Conservation (phyloP, 2,797 vertebrate species). For the Corythornis leucogaster region DNA sequence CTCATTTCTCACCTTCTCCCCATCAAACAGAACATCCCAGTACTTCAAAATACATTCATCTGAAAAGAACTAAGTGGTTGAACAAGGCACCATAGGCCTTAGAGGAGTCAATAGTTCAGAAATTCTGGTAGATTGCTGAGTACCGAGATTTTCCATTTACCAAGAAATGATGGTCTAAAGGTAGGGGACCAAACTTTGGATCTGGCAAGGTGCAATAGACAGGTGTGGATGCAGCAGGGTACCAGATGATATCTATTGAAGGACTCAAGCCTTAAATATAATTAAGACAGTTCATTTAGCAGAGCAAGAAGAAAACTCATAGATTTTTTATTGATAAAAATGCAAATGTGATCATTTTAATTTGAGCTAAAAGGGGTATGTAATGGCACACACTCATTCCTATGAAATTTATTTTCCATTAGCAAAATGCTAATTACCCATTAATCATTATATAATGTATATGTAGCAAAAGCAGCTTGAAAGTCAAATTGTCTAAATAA, state of each 20-base stretch:
- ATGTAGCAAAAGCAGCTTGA: conserved; percentile 4
- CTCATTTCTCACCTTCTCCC: conserved; percentile 23
- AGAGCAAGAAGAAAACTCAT: neutral
- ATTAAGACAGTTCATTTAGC: neutral
- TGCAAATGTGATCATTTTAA: conserved; percentile 36
- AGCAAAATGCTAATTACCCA: conserved; percentile 53
- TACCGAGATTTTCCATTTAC: conserved; percentile 45
- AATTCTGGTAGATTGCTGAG: conserved; percentile 52
- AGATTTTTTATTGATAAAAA: conserved; percentile 48
- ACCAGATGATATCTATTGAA: neutral
- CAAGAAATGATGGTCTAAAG: conserved; percentile 20
- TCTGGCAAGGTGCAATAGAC: conserved; percentile 1
- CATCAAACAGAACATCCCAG: conserved; percentile 42
- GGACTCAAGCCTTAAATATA: neutral
- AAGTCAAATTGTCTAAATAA: conserved; percentile 29
- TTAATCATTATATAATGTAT: conserved; percentile 43
- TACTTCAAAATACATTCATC: conserved; percentile 59
- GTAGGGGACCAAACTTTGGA: conserved; percentile 26
- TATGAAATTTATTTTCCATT: conserved; percentile 55
- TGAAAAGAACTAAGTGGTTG: conserved; percentile 21
- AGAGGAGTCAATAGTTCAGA: conserved; percentile 57
- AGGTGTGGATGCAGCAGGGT: conserved; percentile 39
- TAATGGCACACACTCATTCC: neutral
- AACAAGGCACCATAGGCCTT: conserved; percentile 53
- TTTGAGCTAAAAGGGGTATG: conserved; percentile 11